These are phyloP conservation scores for Cremastinae sp. DNA, from an alignment of 2,888 invertebrate genomes.

Conservation along the genomic window DNA sequence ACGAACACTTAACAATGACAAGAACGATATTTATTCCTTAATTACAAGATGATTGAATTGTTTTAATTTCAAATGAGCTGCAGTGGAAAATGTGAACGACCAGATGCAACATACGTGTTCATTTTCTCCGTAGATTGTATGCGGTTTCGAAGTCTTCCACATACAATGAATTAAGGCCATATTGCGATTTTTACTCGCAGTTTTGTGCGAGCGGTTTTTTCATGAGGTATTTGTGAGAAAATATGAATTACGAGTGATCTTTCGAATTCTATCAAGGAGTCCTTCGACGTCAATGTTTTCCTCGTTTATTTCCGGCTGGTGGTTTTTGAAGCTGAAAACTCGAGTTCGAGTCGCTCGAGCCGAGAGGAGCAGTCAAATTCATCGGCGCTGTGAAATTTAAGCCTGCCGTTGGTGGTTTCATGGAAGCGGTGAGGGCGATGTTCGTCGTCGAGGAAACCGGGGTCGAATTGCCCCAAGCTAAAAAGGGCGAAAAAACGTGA, in stretches of 20 bases:
- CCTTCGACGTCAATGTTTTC: slow-evolving; percentile 83
- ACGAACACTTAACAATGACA: slow-evolving; percentile 30
- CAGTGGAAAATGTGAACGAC: background rate
- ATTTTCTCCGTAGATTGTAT: background rate
- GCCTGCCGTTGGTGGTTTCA: slow-evolving; percentile 77
- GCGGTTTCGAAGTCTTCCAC: background rate
- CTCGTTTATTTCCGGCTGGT: slow-evolving; percentile 85
- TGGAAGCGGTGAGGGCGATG: slow-evolving; percentile 70
- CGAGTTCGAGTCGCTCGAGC: slow-evolving; percentile 72
- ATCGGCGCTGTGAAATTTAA: slow-evolving; percentile 76
- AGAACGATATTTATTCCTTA: slow-evolving; percentile 55
- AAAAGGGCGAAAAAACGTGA: slow-evolving; percentile 59
- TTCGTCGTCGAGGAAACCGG: slow-evolving; percentile 71
- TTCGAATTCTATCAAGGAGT: slow-evolving; percentile 40
- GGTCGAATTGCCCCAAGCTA: slow-evolving; percentile 75
- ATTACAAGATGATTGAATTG: slow-evolving; percentile 47
- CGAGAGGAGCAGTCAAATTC: slow-evolving; percentile 76
- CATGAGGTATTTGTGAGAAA: background rate
- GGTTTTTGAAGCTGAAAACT: slow-evolving; percentile 87
- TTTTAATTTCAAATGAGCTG: slow-evolving; percentile 5
- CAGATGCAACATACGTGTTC: slow-evolving; percentile 2
- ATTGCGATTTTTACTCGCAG: too few species aligned
- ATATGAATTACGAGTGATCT: slow-evolving; percentile 32
- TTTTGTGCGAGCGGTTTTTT: background rate
- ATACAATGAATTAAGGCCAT: background rate